Percentiles rank a stretch among this genome's conserved stretches.
These are phyloP conservation scores for Cyclina sinensis DNA, from an alignment of 1,140 invertebrate species.

Conservation along the genomic window DNA sequence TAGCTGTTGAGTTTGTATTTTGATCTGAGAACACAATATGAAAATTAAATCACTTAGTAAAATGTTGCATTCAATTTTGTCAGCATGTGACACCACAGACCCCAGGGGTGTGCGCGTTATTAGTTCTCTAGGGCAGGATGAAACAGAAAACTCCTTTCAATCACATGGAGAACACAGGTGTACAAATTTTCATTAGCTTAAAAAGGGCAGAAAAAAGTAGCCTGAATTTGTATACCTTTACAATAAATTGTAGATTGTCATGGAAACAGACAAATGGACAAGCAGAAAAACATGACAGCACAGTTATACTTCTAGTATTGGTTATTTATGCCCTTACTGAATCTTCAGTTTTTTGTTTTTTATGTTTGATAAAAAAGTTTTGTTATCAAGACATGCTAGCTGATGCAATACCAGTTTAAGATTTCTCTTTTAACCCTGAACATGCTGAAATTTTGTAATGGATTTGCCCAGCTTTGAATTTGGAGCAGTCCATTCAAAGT, in stretches of 20 bases:
- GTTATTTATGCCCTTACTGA: too few species aligned
- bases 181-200: not conserved
- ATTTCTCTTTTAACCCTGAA: too few species aligned
- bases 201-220: not conserved
- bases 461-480: too few species aligned
- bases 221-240: not conserved
- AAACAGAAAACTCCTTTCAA: not conserved
- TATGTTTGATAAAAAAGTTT: too few species aligned
- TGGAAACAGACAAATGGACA: not conserved
- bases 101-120: not conserved
- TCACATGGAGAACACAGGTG: not conserved
- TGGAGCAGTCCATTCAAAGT: too few species aligned
- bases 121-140: not conserved
- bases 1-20: too few species aligned
- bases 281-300: too few species aligned
- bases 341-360: too few species aligned
- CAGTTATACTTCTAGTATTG: too few species aligned
- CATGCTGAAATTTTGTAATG: too few species aligned
- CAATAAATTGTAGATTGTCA: not conserved
- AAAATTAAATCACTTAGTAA: not conserved
- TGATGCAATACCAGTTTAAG: too few species aligned
- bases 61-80: not conserved
- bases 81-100: not conserved
- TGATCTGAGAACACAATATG: not conserved
- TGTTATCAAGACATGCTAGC: too few species aligned